These are phyloP conservation scores for Oncorhynchus kisutch DNA, from an alignment of 2,113 vertebrate genomes.

Conservation along the genomic window DNA sequence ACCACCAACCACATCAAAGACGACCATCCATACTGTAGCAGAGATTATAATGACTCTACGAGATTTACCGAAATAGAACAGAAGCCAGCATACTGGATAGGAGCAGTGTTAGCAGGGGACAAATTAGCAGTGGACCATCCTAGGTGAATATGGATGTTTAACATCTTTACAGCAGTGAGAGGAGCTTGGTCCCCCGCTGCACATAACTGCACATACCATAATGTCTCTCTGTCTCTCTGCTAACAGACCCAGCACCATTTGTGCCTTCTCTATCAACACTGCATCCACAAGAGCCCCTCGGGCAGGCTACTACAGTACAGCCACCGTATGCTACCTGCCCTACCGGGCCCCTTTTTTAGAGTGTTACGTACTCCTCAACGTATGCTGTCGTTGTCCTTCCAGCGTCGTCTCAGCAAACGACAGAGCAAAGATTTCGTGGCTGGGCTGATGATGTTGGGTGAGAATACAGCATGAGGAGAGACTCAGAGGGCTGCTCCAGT, in stretches of 20 bases:
- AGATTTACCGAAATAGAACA: no score
- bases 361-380: no score
- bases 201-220: neutral
- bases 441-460: neutral
- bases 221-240: constrained; percentile 11
- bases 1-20: neutral
- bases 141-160: neutral
- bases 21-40: no score
- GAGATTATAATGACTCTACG: no score
- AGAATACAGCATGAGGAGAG: neutral
- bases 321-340: no score
- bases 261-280: constrained; percentile 4
- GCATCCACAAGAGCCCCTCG: neutral
- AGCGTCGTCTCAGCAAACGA: no score
- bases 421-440: no score
- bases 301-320: neutral
- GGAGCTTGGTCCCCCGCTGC: neutral
- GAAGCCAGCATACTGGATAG: no score
- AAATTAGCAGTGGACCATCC: no score
- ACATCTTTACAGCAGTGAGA: neutral
- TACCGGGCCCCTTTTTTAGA: no score
- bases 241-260: neutral
- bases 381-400: no score
- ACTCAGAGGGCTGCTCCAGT: neutral
- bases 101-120: no score